phyloP scores from a whole-genome alignment of 2,888 invertebrate species.

The Parelbella ahira region DNA sequence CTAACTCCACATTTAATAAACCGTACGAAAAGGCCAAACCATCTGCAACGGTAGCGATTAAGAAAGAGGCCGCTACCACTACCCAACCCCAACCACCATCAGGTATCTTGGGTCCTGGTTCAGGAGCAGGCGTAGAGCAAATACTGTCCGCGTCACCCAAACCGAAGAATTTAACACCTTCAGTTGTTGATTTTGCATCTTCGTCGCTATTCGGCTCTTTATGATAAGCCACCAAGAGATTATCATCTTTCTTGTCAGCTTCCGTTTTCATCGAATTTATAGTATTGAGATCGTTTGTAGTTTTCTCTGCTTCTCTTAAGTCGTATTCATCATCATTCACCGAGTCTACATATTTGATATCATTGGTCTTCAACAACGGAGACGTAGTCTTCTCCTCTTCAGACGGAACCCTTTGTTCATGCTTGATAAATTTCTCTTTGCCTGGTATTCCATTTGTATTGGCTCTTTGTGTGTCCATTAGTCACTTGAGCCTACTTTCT shows the following conservation, averaged over 20 bases:
- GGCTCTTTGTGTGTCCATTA: slow-evolving; percentile 70
- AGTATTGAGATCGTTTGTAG: slow-evolving; percentile 60
- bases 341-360: slow-evolving; percentile 61
- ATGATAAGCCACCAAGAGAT: slow-evolving; percentile 56
- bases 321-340: slow-evolving; percentile 51
- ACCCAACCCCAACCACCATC: slow-evolving; percentile 97
- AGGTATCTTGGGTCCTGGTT: slow-evolving; percentile 82
- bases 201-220: slow-evolving; percentile 54
- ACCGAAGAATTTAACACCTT: slow-evolving; percentile 76
- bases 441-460: slow-evolving; percentile 72
- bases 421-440: slow-evolving; percentile 59
- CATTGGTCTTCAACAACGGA: slow-evolving; percentile 57
- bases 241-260: slow-evolving; percentile 40
- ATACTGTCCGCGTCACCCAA: slow-evolving; percentile 75
- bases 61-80: slow-evolving; percentile 91
- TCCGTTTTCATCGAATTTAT: slow-evolving; percentile 65
- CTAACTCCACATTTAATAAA: slow-evolving; percentile 89
- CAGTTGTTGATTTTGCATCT: slow-evolving; percentile 65
- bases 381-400: slow-evolving; percentile 75
- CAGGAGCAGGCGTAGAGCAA: slow-evolving; percentile 57
- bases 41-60: slow-evolving; percentile 94
- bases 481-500: slow-evolving; percentile 46
- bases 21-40: slow-evolving; percentile 97
- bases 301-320: slow-evolving; percentile 43
- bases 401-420: slow-evolving; percentile 68